phyloP scores from a whole-genome alignment of 2,113 vertebrate species.

The Actenoides hombroni region DNA sequence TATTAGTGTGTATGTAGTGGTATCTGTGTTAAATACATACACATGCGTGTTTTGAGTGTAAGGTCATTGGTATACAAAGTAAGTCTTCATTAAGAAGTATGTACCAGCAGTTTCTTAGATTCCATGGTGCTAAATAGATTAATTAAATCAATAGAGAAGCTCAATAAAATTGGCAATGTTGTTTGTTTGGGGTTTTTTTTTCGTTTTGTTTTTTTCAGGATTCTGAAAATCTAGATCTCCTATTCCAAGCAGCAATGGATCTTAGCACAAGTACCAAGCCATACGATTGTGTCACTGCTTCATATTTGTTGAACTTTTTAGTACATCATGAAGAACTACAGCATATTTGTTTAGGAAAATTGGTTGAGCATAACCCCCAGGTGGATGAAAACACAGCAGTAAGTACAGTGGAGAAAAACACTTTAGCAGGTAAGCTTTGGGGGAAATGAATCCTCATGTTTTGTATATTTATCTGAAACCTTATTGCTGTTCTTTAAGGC shows the following conservation, averaged over 20 bases:
- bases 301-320: slow-evolving; percentile 87
- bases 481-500: background rate
- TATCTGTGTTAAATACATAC: background rate
- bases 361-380: background rate
- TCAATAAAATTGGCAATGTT: background rate
- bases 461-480: background rate
- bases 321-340: slow-evolving; percentile 78
- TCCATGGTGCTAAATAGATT: background rate
- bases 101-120: background rate
- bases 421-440: slow-evolving; percentile 80
- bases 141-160: background rate
- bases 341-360: slow-evolving; percentile 54
- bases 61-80: background rate
- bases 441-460: background rate
- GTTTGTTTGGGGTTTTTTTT: background rate
- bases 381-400: background rate
- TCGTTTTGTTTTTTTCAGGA: slow-evolving; percentile 64
- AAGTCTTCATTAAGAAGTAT: background rate
- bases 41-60: background rate
- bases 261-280: slow-evolving; percentile 94
- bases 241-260: slow-evolving; percentile 85
- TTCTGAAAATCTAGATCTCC: slow-evolving; percentile 57
- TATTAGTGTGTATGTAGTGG: background rate
- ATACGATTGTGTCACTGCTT: slow-evolving; percentile 90
- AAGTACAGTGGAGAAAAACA: slow-evolving; percentile 81